Evolutionary conservation across 2,888 invertebrate species (phyloP).

Genomic region (Minunthozetes semirufus): DNA sequence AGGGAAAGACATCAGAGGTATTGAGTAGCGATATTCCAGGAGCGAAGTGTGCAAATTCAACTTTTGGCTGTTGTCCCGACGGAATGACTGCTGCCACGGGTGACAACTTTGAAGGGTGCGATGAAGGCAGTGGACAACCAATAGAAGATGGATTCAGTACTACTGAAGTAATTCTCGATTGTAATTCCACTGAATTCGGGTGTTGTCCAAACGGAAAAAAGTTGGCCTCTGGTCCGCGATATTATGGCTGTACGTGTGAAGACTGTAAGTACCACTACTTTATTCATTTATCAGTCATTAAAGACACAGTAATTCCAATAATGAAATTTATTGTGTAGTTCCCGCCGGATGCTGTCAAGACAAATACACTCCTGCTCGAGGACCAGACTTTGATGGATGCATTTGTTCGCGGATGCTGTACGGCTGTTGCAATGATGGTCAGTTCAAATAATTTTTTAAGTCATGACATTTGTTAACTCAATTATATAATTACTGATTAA

Average conservation of each 20-base stretch:
- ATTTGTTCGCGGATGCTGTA: conserved; percentile 48
- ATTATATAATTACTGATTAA: conserved; percentile 33
- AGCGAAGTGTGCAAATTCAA: conserved; percentile 41
- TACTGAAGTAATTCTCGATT: conserved; percentile 29
- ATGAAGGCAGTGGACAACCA: conserved; percentile 23
- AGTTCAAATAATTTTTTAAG: too few relatives aligned
- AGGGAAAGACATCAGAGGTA: conserved; percentile 15
- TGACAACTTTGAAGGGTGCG: conserved; percentile 43
- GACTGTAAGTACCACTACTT: conserved; percentile 36
- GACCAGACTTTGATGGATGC: conserved; percentile 60
- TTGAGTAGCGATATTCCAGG: too few relatives aligned
- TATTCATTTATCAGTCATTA: too few relatives aligned
- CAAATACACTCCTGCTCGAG: conserved; percentile 53
- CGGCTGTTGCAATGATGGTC: conserved; percentile 52
- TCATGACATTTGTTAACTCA: conserved; percentile 35
- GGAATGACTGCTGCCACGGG: conserved; percentile 52
- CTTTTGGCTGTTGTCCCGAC: conserved; percentile 74
- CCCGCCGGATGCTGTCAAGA: conserved; percentile 67
- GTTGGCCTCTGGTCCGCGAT: conserved; percentile 66
- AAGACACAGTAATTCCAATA: too few relatives aligned
- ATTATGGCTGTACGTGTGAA: conserved; percentile 52
- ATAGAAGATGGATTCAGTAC: background rate
- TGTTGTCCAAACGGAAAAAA: conserved; percentile 77
- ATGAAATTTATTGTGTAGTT: conserved; percentile 22
- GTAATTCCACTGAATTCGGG: conserved; percentile 42